A percentile compares a stretch with the other conserved stretches of the same genome.
These are phyloP conservation scores for Athetis lepigone DNA, from an alignment of 2,888 invertebrate genomes.

Conservation along the genomic window DNA sequence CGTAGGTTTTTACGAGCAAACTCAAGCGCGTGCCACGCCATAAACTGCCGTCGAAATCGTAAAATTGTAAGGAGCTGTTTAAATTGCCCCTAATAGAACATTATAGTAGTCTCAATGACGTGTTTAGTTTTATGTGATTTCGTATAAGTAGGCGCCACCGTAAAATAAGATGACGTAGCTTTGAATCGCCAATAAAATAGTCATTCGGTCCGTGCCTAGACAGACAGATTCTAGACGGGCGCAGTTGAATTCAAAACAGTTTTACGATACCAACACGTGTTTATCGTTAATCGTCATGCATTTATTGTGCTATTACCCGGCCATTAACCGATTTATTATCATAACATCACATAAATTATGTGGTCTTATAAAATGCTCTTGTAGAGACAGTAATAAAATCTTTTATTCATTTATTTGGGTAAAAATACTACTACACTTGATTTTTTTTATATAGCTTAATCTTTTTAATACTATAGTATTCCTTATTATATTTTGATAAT, in stretches of 20 bases:
- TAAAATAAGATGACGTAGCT: constrained; percentile 72
- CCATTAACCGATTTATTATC: constrained; percentile 59
- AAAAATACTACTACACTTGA: constrained; percentile 2
- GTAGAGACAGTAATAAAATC: constrained; percentile 15
- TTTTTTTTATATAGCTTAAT: background rate
- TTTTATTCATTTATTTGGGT: constrained; percentile 30
- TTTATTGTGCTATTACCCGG: constrained; percentile 54
- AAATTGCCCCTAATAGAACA: constrained; percentile 84
- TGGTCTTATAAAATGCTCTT: constrained; percentile 21
- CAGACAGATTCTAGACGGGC: constrained; percentile 68
- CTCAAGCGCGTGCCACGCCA: constrained; percentile 79
- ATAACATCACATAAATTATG: constrained; percentile 45
- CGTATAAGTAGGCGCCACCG: constrained; percentile 76
- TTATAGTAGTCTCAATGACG: constrained; percentile 83
- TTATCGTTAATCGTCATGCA: constrained; percentile 55
- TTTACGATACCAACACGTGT: constrained; percentile 60
- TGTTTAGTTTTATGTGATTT: constrained; percentile 83
- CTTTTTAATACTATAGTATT: too few species aligned
- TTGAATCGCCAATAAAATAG: constrained; percentile 70
- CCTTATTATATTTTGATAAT: too few species aligned
- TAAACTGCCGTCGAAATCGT: constrained; percentile 83
- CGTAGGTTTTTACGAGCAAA: constrained; percentile 85
- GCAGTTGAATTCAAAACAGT: constrained; percentile 60
- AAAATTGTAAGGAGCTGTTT: constrained; percentile 83
- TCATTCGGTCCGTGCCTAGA: constrained; percentile 63